A percentile compares a stretch with the other conserved stretches of the same genome.
Conservation (phyloP, 2,888 invertebrate species). For the Mycalesis mineus region DNA sequence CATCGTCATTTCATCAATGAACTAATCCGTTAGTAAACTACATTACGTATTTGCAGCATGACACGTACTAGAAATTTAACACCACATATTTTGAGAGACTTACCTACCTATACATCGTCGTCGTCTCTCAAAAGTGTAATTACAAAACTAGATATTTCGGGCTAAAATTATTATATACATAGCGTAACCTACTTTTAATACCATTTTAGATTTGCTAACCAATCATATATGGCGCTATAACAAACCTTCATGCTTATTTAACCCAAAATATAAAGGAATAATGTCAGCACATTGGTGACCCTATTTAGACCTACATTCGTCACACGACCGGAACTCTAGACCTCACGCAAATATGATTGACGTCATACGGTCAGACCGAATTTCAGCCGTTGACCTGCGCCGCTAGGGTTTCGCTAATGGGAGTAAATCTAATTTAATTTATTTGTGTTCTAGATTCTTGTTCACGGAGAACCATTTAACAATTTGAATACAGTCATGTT, state of each 20-base stretch:
- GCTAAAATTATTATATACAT: no score
- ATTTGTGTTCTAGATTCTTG: not conserved
- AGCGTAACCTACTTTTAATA: not conserved
- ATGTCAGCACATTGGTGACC: not conserved
- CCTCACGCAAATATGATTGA: slow-evolving; percentile 34
- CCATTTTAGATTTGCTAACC: not conserved
- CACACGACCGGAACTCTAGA: slow-evolving; percentile 13
- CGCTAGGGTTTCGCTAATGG: slow-evolving; percentile 36
- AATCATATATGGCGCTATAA: no score
- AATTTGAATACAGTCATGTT: no score
- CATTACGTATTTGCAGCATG: no score
- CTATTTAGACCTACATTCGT: not conserved
- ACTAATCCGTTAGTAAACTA: no score
- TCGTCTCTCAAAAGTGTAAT: no score
- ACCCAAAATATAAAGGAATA: not conserved
- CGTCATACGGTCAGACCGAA: slow-evolving; percentile 41
- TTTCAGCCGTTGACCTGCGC: slow-evolving; percentile 51
- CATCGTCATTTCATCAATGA: no score
- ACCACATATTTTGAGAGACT: no score
- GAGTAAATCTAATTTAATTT: slow-evolving; percentile 32
- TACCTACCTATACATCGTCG: no score
- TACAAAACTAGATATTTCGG: no score
- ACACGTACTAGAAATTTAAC: no score
- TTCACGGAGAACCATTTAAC: not conserved
- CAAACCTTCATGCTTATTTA: not conserved